Conservation (phyloP, 2,888 invertebrate genomes). For the Luffia ferchaultella region DNA sequence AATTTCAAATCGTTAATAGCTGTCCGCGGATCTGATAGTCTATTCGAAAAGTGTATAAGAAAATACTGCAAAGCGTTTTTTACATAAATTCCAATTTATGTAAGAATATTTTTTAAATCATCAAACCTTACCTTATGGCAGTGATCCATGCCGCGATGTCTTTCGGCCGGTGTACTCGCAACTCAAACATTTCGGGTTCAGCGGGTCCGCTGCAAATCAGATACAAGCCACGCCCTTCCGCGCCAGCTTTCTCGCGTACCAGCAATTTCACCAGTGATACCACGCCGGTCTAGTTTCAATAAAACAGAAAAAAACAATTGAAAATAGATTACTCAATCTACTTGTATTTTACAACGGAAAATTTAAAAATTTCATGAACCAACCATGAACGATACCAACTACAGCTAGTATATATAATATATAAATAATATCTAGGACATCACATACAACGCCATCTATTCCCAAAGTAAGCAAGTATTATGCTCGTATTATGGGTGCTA, state of each 20-base stretch:
- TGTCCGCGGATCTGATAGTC: no score
- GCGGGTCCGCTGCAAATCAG: slow-evolving; percentile 91
- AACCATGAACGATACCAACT: no score
- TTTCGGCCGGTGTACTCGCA: slow-evolving; percentile 87
- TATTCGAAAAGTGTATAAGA: no score
- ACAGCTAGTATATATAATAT: no score
- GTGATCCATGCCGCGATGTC: slow-evolving; percentile 92
- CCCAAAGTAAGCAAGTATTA: no score
- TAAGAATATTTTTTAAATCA: no score
- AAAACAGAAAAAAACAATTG: slow-evolving; percentile 18
- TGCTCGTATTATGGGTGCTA: no score
- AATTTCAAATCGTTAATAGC: no score
- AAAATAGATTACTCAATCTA: not conserved
- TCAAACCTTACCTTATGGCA: slow-evolving; percentile 76
- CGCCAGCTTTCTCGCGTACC: slow-evolving; percentile 93
- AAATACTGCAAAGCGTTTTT: no score
- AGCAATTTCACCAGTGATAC: slow-evolving; percentile 91
- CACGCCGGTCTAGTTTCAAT: slow-evolving; percentile 77
- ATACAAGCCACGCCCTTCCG: slow-evolving; percentile 89
- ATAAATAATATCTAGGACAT: no score
- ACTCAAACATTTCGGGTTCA: slow-evolving; percentile 96
- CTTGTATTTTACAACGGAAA: not conserved
- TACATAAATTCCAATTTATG: no score
- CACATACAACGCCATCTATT: no score
- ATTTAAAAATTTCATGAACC: not conserved